These are phyloP conservation scores for Nomada flava DNA, from an alignment of 2,888 invertebrate genomes.

Conservation along the genomic window DNA sequence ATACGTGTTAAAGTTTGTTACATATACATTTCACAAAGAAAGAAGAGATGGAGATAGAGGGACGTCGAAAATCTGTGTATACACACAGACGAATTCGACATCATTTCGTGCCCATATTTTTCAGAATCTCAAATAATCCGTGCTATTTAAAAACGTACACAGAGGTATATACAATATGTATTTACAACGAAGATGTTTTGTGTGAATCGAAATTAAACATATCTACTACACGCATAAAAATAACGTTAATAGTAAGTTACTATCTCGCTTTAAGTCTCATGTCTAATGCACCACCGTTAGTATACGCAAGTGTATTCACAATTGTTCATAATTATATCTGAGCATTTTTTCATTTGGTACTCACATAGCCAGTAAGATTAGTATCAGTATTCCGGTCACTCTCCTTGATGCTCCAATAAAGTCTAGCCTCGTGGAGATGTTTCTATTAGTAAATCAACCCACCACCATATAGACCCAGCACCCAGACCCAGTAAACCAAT, in stretches of 20 bases:
- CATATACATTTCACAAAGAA: background rate
- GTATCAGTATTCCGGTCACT: constrained; percentile 81
- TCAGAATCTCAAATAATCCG: too few species aligned
- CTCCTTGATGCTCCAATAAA: constrained; percentile 86
- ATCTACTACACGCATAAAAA: constrained; percentile 5
- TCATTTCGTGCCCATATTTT: background rate
- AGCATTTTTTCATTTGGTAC: constrained; percentile 72
- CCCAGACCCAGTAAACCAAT: constrained; percentile 79
- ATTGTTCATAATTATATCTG: constrained; percentile 31
- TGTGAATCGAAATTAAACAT: too few species aligned
- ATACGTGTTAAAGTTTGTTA: background rate
- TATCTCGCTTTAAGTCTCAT: constrained; percentile 1
- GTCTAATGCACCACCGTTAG: constrained; percentile 11
- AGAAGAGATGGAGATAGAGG: background rate
- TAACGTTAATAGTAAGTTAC: background rate
- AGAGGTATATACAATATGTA: background rate
- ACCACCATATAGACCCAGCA: constrained; percentile 77
- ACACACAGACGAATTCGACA: background rate
- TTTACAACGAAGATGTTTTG: constrained; percentile 33
- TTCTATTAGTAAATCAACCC: constrained; percentile 85
- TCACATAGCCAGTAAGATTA: constrained; percentile 81
- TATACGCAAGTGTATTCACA: constrained; percentile 54
- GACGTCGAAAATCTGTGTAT: background rate
- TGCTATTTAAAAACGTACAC: too few species aligned
- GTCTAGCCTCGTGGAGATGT: constrained; percentile 87